Conservation (phyloP, 1,140 invertebrate species). For the Aphelenchoides fujianensis region DNA sequence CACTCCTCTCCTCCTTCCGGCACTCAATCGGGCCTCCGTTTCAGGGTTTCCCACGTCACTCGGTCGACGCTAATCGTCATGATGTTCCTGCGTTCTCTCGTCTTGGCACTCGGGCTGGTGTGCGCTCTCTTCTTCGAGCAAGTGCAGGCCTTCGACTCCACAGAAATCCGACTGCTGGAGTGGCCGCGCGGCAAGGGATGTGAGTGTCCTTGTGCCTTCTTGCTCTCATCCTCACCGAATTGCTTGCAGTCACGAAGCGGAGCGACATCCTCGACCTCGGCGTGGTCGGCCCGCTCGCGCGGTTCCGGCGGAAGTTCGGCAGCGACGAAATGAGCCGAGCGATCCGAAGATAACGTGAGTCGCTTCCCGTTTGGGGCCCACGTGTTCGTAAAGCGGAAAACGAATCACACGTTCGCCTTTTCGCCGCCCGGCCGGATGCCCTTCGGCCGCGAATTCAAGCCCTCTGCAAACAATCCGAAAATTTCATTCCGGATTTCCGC, state of each 20-base stretch:
- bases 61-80: background rate
- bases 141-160: conserved; percentile 8
- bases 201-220: background rate
- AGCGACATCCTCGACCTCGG: conserved; percentile 1
- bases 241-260: conserved; percentile 2
- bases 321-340: background rate
- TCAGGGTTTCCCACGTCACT: background rate
- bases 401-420: too few species aligned
- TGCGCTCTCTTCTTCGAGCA: background rate
- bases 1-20: too few species aligned
- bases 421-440: too few species aligned
- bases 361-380: too few species aligned
- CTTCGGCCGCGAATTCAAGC: too few species aligned
- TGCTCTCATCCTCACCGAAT: background rate
- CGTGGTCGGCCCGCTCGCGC: background rate
- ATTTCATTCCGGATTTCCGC: too few species aligned
- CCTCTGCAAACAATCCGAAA: too few species aligned
- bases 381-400: too few species aligned
- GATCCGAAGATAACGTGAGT: too few species aligned
- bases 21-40: too few species aligned
- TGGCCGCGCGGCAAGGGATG: conserved; percentile 3
- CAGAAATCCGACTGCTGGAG: conserved; percentile 17
- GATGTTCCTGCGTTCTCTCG: background rate
- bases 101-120: background rate
- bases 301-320: conserved; percentile 1